Evolutionary conservation across 2,113 vertebrate species (phyloP), one percentile per base, ranked within the genome.

Genomic region (Datnioides undecimradiatus): DNA sequence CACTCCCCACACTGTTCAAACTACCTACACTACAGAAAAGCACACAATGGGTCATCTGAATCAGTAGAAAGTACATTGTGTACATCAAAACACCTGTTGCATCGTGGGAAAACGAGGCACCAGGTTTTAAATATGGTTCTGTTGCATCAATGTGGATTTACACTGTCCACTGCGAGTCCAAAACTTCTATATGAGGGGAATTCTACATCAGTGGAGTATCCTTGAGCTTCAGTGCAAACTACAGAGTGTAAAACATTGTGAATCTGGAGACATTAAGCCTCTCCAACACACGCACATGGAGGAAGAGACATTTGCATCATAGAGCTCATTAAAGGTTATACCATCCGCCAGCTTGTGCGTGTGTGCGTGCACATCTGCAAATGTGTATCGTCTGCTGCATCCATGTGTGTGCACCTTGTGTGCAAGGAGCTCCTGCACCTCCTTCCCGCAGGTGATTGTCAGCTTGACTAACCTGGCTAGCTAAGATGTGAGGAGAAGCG

Each of bases 301-400:
- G 1, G 25, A 48, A 52, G 36, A 72, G n/a, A 49, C 43, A 81
- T 82, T 79, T 76, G 69, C 75, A 87, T 80, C 58, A 78, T 9
- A 81, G 49, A 71, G 72, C 51, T 76, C 38, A 64, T 65, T 17
- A 77, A 85, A 88, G 83, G 75, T 86, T 85, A 86, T 31, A 36
- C 21, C 33, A n/a, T 48, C 49, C 19, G 3, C 43, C 63, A 77
- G 64, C 38, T 52, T 71, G 55, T 72, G 60, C 66, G 66, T 66
- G 58, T 29, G 33, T 25, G 23, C 51, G n/a, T 31, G 34, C 33
- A 19, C 9, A 5, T 45, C n/a, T 16, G 71, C 31, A 31, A 23
- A 41, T 51, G 46, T 33, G 60, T 33, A 3, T 27, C 51, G 14
- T 51, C 41, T 79, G 58, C 58, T 40, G 19, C 5, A 6, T 57